Base-by-base conservation (phyloP, 2,113 vertebrate genomes). In the Otolemur garnettii region DNA sequence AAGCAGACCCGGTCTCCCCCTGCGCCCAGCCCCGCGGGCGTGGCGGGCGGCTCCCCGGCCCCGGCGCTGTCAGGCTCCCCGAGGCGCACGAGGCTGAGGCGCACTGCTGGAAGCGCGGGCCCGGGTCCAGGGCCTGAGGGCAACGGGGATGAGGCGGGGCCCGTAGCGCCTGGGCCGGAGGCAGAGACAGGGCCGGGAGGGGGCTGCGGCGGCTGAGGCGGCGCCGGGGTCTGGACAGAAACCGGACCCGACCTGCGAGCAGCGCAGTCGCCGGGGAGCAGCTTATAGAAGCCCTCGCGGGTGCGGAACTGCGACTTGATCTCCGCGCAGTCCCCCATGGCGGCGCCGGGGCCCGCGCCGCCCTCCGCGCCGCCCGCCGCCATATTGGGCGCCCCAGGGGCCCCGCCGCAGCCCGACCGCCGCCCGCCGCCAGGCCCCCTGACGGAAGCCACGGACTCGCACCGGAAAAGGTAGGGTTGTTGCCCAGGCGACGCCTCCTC, bases 241-340 rank as follows among this genome's bases (percentile, higher is more conserved):
- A 98, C 98, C 60, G 98, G 95, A 38, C 98, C 97, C 59, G 98
- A 97, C 81, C 98, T 98, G 96, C 99, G 98, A 35, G 96, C 59
- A 68, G 98, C 98, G 95, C 99, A 97, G 38, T 99, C 99, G 87
- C 98, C 99, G 81, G 99, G 99, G 88, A 99, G 99, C 98, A 99
- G 99, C 96, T 99, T 99, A 98, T 99, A 99, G 97, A 99, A 99
- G 90, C 99, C 99, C 98, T 99, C 99, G 84, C 99, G 98, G 97
- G 99, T 99, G 96, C 99, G 98, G 98, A 99, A 99, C 98, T 99
- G 99, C 78, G 99, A 99, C 98, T 99, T 99, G 97, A 99, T 99
- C 98, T 99, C 99, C 98, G 99, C 98, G 97, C 99, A 98, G 98
- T 99, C 99, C 97, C 99, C 99, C 98, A 99, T 98, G 97, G 98